phyloP scores from a whole-genome alignment of 2,888 invertebrate species.

The Leptopilina syphax region DNA sequence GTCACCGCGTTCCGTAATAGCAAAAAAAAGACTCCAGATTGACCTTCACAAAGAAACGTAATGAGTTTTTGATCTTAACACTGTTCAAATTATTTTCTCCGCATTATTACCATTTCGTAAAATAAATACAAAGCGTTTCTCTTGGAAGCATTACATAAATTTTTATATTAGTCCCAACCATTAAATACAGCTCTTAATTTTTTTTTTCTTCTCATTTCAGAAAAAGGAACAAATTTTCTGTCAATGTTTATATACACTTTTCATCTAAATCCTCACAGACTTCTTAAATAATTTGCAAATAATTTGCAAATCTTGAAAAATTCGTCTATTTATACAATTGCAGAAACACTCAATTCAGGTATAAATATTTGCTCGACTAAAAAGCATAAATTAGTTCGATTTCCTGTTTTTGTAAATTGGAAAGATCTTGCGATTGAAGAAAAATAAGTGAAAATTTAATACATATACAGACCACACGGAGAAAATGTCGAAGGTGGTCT shows the following conservation, averaged over 20 bases:
- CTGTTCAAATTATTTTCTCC: neutral
- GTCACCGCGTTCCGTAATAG: slow-evolving; percentile 56
- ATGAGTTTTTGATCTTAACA: slow-evolving; percentile 58
- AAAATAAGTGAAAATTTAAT: slow-evolving; percentile 26
- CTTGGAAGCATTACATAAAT: neutral
- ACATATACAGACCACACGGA: neutral
- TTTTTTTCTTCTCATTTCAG: no score
- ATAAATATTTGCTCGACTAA: neutral
- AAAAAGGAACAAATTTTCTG: no score
- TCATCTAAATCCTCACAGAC: no score
- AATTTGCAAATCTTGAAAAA: neutral
- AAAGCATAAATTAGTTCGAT: neutral
- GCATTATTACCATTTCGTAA: no score
- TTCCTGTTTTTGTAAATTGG: slow-evolving; percentile 5
- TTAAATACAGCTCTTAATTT: no score
- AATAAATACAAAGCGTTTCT: no score
- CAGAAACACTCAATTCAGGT: neutral
- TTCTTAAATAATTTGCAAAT: no score
- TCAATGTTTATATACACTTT: no score
- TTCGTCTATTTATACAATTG: neutral
- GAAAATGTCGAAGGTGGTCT: slow-evolving; percentile 64
- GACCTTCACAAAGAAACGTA: slow-evolving; percentile 58
- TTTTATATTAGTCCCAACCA: no score
- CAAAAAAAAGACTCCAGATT: slow-evolving; percentile 47
- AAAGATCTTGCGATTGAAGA: slow-evolving; percentile 1